phyloP scores from a whole-genome alignment of 2,113 vertebrate species.

The Pardalotus punctatus region DNA sequence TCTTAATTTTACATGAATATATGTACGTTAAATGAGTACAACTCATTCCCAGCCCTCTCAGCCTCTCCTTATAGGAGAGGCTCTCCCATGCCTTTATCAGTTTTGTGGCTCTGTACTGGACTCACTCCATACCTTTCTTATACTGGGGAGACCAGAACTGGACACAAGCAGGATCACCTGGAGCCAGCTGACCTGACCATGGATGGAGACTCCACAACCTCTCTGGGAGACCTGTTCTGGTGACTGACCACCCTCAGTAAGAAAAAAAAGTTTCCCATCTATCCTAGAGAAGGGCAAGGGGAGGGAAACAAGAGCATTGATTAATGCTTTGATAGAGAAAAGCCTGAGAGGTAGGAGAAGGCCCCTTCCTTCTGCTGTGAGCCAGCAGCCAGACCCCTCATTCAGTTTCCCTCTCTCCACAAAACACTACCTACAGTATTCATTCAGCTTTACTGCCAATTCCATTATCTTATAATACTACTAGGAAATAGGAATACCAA shows the following conservation, averaged over 20 bases:
- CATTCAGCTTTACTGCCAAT: not conserved
- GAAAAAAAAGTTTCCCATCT: not conserved
- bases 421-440: not conserved
- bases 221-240: not conserved
- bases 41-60: not conserved
- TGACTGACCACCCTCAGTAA: not conserved
- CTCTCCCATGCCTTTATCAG: not conserved
- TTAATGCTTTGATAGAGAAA: not conserved
- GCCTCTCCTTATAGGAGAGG: not conserved
- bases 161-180: not conserved
- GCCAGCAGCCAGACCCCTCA: not conserved
- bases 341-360: not conserved
- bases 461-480: not conserved
- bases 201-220: not conserved
- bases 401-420: not conserved
- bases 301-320: not conserved
- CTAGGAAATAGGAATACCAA: not conserved
- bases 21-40: not conserved
- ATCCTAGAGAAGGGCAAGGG: not conserved
- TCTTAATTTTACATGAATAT: not conserved
- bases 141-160: not conserved
- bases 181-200: not conserved
- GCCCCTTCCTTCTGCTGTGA: not conserved
- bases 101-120: not conserved
- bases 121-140: not conserved